Percentiles rank a stretch among this genome's conserved stretches.
These are phyloP conservation scores for Achatina immaculata DNA, from an alignment of 1,140 invertebrate genomes.

Conservation along the genomic window DNA sequence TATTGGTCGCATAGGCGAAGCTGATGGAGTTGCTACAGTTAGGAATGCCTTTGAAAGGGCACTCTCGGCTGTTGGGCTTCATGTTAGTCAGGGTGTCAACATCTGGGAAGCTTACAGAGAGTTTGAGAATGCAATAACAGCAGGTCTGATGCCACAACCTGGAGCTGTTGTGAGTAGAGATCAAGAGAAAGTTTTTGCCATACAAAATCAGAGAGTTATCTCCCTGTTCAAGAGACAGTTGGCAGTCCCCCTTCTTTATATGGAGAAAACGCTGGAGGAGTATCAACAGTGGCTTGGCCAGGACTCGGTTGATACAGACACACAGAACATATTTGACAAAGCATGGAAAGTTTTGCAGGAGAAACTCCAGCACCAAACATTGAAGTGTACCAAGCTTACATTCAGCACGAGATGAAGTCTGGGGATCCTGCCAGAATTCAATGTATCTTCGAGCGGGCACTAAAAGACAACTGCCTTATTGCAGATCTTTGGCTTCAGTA, in stretches of 20 bases:
- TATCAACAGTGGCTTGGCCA: conserved; percentile 73
- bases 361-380: conserved; percentile 66
- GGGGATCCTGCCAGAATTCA: conserved; percentile 76
- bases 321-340: conserved; percentile 73
- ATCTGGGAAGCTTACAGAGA: conserved; percentile 84
- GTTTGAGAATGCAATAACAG: conserved; percentile 78
- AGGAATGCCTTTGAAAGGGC: conserved; percentile 80
- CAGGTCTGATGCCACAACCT: conserved; percentile 61
- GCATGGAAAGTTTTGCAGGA: conserved; percentile 73
- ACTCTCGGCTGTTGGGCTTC: conserved; percentile 79
- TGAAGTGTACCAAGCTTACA: conserved; percentile 76
- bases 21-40: conserved; percentile 73
- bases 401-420: conserved; percentile 74
- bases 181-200: conserved; percentile 59
- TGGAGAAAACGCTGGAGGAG: conserved; percentile 75
- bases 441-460: conserved; percentile 77
- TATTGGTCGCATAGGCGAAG: conserved; percentile 75
- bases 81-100: conserved; percentile 78
- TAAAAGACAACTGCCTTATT: conserved; percentile 75
- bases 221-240: conserved; percentile 78
- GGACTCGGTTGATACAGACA: conserved; percentile 69
- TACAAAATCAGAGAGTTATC: conserved; percentile 73
- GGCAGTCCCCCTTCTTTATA: conserved; percentile 77
- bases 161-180: conserved; percentile 61
- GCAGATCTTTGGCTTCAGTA: conserved; percentile 78